These are phyloP conservation scores for Anabacerthia variegaticeps DNA, from an alignment of 2,797 vertebrate genomes.

Conservation along the genomic window DNA sequence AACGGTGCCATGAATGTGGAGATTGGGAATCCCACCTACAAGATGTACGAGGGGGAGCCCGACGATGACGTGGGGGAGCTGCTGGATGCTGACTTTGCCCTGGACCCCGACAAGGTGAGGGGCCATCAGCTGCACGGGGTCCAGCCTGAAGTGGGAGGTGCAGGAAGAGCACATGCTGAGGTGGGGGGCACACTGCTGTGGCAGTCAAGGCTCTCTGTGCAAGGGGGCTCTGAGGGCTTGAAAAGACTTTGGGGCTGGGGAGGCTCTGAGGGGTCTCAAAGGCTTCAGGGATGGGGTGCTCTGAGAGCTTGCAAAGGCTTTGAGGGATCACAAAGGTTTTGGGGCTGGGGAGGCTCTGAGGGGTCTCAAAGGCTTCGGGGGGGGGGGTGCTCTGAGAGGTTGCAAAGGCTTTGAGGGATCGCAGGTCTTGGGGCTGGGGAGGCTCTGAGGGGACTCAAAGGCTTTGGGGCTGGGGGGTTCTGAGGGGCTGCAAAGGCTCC, in stretches of 20 bases:
- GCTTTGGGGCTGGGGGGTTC: not conserved
- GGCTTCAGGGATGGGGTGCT: not conserved
- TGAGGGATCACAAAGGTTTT: not conserved
- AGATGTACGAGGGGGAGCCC: slow-evolving; percentile 92
- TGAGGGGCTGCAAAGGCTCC: not conserved
- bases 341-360: not conserved
- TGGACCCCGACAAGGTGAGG: slow-evolving; percentile 93
- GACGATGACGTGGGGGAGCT: slow-evolving; percentile 91
- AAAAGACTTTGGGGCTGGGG: not conserved
- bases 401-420: not conserved
- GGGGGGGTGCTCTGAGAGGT: not conserved
- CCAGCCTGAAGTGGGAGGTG: not conserved
- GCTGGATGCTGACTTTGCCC: slow-evolving; percentile 89
- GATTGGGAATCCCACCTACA: slow-evolving; percentile 93
- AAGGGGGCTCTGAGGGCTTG: not conserved
- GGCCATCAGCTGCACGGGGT: rapidly evolving
- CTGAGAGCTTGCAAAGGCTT: not conserved
- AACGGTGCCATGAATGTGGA: slow-evolving; percentile 95
- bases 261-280: not conserved
- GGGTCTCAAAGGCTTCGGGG: not conserved
- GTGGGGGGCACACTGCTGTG: rapidly evolving
- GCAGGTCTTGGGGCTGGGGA: not conserved
- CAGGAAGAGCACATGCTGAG: no score
- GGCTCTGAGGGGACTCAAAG: not conserved
- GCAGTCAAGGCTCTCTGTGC: not conserved